Evolutionary conservation across 2,113 vertebrate genomes (phyloP).

Genomic region (Fukomys damarensis): DNA sequence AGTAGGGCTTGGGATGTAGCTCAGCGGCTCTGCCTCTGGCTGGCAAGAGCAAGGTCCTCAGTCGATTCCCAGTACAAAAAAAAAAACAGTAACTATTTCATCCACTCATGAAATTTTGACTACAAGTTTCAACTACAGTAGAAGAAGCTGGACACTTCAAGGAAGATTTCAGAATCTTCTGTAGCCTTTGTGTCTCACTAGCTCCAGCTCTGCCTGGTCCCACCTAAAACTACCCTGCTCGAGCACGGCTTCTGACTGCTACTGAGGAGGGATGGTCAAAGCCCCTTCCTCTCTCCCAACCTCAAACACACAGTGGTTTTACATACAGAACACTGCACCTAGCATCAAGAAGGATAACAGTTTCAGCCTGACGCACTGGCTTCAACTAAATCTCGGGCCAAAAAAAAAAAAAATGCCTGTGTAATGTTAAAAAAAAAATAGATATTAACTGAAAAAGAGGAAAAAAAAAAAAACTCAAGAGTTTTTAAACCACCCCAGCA

Average conservation of each 20-base stretch:
- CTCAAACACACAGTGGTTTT: background rate
- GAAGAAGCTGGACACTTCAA: background rate
- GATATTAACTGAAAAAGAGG: background rate
- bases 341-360: background rate
- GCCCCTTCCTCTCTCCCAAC: background rate
- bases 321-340: background rate
- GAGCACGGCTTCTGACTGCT: background rate
- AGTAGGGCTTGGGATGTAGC: background rate
- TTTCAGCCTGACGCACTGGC: background rate
- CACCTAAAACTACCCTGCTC: background rate
- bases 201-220: background rate
- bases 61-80: too few species aligned
- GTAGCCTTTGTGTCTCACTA: background rate
- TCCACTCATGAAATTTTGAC: conserved; percentile 8
- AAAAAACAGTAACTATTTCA: background rate
- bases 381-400: background rate
- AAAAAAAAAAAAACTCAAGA: background rate
- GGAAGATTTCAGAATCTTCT: background rate
- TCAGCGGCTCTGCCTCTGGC: too few species aligned
- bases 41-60: too few species aligned
- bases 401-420: conserved; percentile 27
- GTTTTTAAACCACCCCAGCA: conserved; percentile 24
- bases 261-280: background rate
- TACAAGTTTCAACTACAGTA: background rate
- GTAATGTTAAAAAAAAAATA: conserved; percentile 43